Conservation (phyloP, 2,797 vertebrate genomes). For the Galagoides demidoff region DNA sequence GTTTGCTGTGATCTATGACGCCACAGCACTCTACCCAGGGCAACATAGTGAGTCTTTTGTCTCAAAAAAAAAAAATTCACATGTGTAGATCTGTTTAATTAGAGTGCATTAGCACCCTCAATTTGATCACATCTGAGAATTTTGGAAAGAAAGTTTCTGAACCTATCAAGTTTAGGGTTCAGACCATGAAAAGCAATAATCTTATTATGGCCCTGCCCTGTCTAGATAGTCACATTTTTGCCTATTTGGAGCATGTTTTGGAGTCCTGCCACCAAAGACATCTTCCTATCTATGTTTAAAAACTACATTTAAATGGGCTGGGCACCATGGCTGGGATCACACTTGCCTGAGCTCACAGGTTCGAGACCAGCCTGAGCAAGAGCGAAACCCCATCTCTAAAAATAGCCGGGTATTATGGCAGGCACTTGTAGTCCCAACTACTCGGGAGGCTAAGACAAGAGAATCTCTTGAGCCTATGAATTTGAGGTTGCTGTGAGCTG, state of each 20-base stretch:
- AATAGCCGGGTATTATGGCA: no score
- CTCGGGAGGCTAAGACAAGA: no score
- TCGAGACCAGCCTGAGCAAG: no score
- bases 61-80: neutral
- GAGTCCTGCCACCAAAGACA: neutral
- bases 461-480: no score
- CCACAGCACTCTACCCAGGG: no score
- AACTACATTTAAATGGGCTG: neutral
- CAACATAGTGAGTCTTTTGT: no score
- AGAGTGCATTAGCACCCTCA: neutral
- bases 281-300: neutral
- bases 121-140: neutral
- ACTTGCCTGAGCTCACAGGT: no score
- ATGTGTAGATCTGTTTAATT: neutral
- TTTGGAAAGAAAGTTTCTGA: constrained; percentile 23
- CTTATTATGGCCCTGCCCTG: neutral
- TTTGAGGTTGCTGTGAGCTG: no score
- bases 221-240: neutral
- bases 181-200: neutral
- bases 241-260: constrained; percentile 13
- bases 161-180: neutral
- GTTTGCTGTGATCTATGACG: no score
- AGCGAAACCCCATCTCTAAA: no score
- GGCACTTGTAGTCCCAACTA: no score
- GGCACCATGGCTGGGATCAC: no score